Conservation (phyloP, 2,113 vertebrate genomes). For the Amazona guildingii region DNA sequence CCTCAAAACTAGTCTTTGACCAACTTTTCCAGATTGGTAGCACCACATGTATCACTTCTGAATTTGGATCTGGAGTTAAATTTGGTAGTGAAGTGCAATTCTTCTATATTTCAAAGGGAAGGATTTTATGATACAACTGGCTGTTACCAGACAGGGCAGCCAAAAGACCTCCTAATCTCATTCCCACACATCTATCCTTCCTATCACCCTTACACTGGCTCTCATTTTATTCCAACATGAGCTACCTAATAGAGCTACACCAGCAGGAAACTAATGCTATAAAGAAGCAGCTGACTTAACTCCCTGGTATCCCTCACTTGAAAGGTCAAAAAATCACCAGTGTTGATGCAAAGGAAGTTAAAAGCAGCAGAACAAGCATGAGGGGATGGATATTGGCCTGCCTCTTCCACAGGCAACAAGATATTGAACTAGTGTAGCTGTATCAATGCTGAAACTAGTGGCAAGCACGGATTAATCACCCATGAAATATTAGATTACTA, state of each 20-base stretch:
- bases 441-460: neutral
- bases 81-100: neutral
- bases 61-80: neutral
- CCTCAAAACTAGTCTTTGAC: neutral
- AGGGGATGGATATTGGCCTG: neutral
- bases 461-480: neutral
- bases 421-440: neutral
- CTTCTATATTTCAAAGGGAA: neutral
- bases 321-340: neutral
- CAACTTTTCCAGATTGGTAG: neutral
- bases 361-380: neutral
- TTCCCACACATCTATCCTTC: neutral
- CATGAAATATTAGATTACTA: neutral
- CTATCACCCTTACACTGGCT: neutral
- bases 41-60: neutral
- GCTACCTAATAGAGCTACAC: neutral
- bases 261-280: neutral
- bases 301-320: neutral
- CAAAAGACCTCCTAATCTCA: neutral
- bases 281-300: neutral
- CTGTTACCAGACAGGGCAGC: neutral
- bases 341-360: neutral
- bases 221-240: neutral
- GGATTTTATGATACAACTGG: neutral
- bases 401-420: neutral